Percentiles rank a stretch among this genome's conserved stretches.
Evolutionary conservation across 2,888 invertebrate genomes (phyloP).

Genomic region (Drosophila mercatorum): DNA sequence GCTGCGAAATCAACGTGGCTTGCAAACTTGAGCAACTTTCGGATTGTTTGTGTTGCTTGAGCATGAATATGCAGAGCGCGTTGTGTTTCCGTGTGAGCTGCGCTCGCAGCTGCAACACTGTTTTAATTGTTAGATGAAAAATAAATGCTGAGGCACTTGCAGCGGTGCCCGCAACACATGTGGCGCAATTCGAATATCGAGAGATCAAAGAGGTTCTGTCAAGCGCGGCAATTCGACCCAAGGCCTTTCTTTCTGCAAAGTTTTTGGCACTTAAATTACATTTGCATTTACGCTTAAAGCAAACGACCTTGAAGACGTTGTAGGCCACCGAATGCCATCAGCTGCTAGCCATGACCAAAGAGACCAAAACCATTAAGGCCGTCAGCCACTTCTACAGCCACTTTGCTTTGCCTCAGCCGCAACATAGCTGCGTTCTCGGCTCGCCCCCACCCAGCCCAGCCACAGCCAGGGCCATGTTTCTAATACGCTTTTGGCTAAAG

Average conservation of each 20-base stretch:
- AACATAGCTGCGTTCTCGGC: constrained; percentile 39
- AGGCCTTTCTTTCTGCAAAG: constrained; percentile 7
- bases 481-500: constrained; percentile 76
- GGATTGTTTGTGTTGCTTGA: constrained; percentile 4
- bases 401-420: constrained; percentile 52
- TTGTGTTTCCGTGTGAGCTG: constrained; percentile 1
- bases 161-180: too few species aligned
- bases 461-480: constrained; percentile 39
- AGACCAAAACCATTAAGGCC: constrained; percentile 60
- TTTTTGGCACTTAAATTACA: constrained; percentile 25
- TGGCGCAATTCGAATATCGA: neutral
- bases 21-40: constrained; percentile 1
- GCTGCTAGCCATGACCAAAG: constrained; percentile 24
- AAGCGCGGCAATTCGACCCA: neutral
- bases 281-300: constrained; percentile 47
- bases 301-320: constrained; percentile 55
- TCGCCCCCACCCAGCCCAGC: neutral
- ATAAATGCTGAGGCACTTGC: neutral
- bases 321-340: constrained; percentile 37
- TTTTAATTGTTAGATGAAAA: constrained; percentile 7
- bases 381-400: constrained; percentile 60
- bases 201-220: neutral
- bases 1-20: constrained; percentile 12
- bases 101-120: constrained; percentile 1
- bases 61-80: constrained; percentile 11